Percentiles rank a stretch among this genome's conserved stretches.
Evolutionary conservation across 1,140 invertebrate genomes (phyloP).

Genomic region (Trachelipus rathkii): DNA sequence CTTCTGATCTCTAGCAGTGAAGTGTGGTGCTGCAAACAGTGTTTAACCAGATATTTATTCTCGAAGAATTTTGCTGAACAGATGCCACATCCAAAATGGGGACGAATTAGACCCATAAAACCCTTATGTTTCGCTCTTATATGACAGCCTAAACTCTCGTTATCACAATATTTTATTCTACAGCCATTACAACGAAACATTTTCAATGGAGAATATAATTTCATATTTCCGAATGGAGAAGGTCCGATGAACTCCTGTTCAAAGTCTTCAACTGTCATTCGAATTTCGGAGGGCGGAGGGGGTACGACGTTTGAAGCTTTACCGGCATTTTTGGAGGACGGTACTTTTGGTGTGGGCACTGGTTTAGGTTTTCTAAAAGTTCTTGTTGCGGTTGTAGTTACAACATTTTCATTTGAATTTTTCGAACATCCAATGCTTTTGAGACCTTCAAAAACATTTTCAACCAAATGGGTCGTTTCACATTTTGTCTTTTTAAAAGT

Average conservation of each 20-base stretch:
- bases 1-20: too few relatives aligned
- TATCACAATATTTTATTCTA: constrained; percentile 42
- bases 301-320: neutral
- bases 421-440: constrained; percentile 24
- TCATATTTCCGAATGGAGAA: constrained; percentile 31
- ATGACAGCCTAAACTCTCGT: constrained; percentile 38
- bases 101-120: constrained; percentile 36
- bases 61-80: constrained; percentile 43
- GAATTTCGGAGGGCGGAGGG: constrained; percentile 1
- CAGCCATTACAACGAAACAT: constrained; percentile 44
- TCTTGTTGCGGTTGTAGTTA: constrained; percentile 30
- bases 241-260: neutral
- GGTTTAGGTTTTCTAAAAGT: constrained; percentile 39
- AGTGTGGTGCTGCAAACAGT: constrained; percentile 26
- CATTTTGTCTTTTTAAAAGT: constrained; percentile 41
- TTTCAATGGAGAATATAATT: constrained; percentile 40
- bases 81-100: constrained; percentile 42
- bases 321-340: constrained; percentile 14
- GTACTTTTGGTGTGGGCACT: constrained; percentile 34
- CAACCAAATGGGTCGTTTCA: constrained; percentile 32
- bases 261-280: neutral
- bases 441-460: constrained; percentile 27
- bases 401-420: constrained; percentile 3
- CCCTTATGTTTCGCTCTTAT: constrained; percentile 37
- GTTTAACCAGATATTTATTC: constrained; percentile 42